These are phyloP conservation scores for chimpanzee (Pan troglodytes) DNA, from an alignment of 2,113 vertebrate species.

Conservation along the genomic window NHGRI_mPanTro3-v2.1_pri NC_072407.2:94290501-94291000, in stretches of 20 bases:
- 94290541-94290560: neutral
- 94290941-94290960: neutral
- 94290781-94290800: neutral
- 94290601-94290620: neutral
- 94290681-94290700: neutral
- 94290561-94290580: neutral
- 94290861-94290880: neutral
- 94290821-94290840: neutral
- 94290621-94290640: neutral
- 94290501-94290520: slow-evolving; percentile 11
- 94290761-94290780: neutral
- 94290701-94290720: neutral
- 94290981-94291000: neutral
- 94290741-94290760: neutral
- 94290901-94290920: neutral
- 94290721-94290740: neutral
- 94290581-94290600: neutral
- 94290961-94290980: neutral
- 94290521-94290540: neutral
- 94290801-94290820: neutral
- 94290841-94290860: neutral
- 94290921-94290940: neutral
- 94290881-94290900: neutral
- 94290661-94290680: neutral
- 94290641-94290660: neutral